These are phyloP conservation scores for Troglohyphantes excavatus DNA, from an alignment of 2,888 invertebrate species.

Conservation along the genomic window DNA sequence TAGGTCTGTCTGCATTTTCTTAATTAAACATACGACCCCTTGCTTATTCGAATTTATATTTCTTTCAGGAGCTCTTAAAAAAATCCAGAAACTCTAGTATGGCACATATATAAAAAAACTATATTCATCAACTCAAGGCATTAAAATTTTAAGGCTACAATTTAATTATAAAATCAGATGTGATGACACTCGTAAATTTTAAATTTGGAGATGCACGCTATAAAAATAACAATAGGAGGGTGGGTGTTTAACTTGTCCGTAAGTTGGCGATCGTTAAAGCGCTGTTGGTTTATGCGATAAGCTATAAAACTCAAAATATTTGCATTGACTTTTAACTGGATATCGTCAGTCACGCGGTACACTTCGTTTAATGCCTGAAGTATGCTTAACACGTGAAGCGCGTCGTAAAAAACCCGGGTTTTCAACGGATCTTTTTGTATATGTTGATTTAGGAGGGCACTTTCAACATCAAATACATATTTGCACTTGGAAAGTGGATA, in stretches of 20 bases:
- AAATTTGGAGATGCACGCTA: neutral
- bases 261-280: slow-evolving; percentile 6
- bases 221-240: neutral
- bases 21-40: too few species aligned
- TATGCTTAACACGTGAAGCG: neutral
- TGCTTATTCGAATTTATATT: too few species aligned
- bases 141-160: neutral
- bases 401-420: neutral
- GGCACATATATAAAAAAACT: too few species aligned
- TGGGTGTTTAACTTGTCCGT: neutral
- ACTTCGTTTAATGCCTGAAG: neutral
- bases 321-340: neutral
- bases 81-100: too few species aligned
- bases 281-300: slow-evolving; percentile 15
- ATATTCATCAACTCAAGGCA: too few species aligned
- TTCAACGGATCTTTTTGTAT: neutral
- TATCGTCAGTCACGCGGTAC: neutral
- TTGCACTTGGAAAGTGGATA: too few species aligned
- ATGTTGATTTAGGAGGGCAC: neutral
- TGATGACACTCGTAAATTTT: neutral
- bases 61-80: too few species aligned
- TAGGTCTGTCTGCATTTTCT: too few species aligned
- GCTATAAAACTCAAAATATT: slow-evolving; percentile 27
- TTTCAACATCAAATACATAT: neutral
- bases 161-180: neutral